Conservation (phyloP, 1,140 invertebrate species). For the Ceratina japonica region DNA sequence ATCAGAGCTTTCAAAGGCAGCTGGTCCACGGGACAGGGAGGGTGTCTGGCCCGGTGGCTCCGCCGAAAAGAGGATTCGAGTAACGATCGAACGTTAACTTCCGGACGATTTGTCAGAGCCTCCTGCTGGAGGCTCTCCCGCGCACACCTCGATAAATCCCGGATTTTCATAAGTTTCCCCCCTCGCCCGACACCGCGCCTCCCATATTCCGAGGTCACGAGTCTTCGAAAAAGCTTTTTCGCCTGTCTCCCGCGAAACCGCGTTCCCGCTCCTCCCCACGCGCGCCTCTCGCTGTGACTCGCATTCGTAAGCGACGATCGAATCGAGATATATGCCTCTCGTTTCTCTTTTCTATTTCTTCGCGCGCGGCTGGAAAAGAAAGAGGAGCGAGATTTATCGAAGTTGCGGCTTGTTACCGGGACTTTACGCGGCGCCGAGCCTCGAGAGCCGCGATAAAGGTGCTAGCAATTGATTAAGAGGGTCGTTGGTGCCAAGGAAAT, state of each 20-base stretch:
- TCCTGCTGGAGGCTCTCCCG: constrained; percentile 35
- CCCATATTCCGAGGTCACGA: constrained; percentile 12
- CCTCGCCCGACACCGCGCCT: not conserved
- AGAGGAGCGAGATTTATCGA: constrained; percentile 67
- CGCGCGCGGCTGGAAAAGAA: constrained; percentile 42
- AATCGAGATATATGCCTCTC: constrained; percentile 35
- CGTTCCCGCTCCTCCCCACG: not conserved
- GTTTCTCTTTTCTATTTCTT: constrained; percentile 25
- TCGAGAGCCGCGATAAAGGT: constrained; percentile 67
- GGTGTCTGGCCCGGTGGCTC: constrained; percentile 11
- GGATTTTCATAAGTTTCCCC: constrained; percentile 70
- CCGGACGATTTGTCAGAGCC: constrained; percentile 69
- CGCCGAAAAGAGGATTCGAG: constrained; percentile 49
- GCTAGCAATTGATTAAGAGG: constrained; percentile 77
- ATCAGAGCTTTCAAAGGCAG: constrained; percentile 20
- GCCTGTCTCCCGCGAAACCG: not conserved
- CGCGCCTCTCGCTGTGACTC: constrained; percentile 2
- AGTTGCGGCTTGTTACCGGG: constrained; percentile 65
- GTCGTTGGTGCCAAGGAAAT: constrained; percentile 74
- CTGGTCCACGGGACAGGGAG: constrained; percentile 22
- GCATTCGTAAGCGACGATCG: constrained; percentile 37
- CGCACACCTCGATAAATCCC: constrained; percentile 63
- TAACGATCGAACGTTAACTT: constrained; percentile 68
- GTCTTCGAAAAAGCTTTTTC: constrained; percentile 7
- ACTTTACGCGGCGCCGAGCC: constrained; percentile 56